A percentile compares a stretch with the other conserved stretches of the same genome.
phyloP scores from a whole-genome alignment of 2,113 vertebrate genomes.

The Toxostoma redivivum region DNA sequence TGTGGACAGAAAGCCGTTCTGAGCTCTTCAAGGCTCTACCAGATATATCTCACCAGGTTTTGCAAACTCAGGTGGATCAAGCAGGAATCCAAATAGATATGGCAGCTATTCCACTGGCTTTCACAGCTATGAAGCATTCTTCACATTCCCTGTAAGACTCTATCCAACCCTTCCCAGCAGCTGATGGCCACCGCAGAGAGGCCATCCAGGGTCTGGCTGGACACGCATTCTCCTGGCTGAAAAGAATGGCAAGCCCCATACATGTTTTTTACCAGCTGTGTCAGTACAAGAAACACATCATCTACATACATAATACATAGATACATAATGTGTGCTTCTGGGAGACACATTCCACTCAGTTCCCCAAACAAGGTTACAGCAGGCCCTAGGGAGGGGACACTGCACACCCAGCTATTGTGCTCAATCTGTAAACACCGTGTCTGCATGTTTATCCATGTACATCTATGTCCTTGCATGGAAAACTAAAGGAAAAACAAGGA shows the following conservation, averaged over 20 bases:
- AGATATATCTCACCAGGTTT: neutral
- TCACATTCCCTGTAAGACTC: fast-evolving
- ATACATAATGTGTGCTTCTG: fast-evolving
- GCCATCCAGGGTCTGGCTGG: neutral
- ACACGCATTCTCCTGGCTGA: neutral
- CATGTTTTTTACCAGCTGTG: neutral
- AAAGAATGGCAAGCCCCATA: neutral
- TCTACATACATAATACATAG: fast-evolving
- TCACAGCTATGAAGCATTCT: fast-evolving
- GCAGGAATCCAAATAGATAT: neutral
- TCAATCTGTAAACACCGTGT: fast-evolving
- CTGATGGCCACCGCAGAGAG: neutral
- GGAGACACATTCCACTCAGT: neutral
- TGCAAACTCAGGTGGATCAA: neutral
- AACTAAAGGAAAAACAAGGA: neutral
- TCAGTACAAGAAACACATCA: neutral
- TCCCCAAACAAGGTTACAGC: neutral
- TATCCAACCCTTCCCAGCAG: neutral
- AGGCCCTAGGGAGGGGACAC: neutral
- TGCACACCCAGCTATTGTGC: neutral
- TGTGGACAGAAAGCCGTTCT: neutral
- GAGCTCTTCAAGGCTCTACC: neutral
- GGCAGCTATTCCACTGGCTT: neutral
- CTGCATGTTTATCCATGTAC: neutral
- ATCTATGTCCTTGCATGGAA: neutral